These are phyloP conservation scores for Stratiomys singularior DNA, from an alignment of 2,888 invertebrate species.

Conservation along the genomic window DNA sequence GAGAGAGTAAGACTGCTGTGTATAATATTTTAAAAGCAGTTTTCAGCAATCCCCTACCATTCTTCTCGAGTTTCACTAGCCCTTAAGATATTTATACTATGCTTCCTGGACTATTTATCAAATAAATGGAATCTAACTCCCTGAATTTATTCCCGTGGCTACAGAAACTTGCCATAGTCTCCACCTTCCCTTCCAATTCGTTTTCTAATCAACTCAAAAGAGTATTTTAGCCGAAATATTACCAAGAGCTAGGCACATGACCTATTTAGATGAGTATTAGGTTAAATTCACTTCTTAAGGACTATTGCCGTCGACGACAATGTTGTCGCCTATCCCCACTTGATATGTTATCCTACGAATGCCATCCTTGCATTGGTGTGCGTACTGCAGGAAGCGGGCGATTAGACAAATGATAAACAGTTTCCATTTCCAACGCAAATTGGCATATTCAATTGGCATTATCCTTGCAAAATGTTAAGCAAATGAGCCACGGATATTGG, in stretches of 20 bases:
- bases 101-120: too few relatives aligned
- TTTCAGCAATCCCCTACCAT: too few relatives aligned
- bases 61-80: too few relatives aligned
- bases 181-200: background rate
- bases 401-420: conserved; percentile 39
- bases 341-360: background rate
- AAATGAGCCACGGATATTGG: conserved; percentile 19
- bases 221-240: background rate
- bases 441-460: conserved; percentile 45
- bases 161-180: too few relatives aligned
- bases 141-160: too few relatives aligned
- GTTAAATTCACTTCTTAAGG: conserved; percentile 16
- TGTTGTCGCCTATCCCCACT: background rate
- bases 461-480: conserved; percentile 33
- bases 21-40: too few relatives aligned
- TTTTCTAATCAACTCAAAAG: conserved; percentile 1
- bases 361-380: background rate
- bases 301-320: background rate
- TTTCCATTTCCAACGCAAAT: conserved; percentile 38
- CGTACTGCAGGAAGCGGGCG: background rate
- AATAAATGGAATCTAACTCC: too few relatives aligned
- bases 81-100: too few relatives aligned
- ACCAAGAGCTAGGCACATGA: background rate
- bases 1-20: too few relatives aligned
- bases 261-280: background rate